These are phyloP conservation scores for Amazona guildingii DNA, from an alignment of 2,113 vertebrate species.

Conservation along the genomic window DNA sequence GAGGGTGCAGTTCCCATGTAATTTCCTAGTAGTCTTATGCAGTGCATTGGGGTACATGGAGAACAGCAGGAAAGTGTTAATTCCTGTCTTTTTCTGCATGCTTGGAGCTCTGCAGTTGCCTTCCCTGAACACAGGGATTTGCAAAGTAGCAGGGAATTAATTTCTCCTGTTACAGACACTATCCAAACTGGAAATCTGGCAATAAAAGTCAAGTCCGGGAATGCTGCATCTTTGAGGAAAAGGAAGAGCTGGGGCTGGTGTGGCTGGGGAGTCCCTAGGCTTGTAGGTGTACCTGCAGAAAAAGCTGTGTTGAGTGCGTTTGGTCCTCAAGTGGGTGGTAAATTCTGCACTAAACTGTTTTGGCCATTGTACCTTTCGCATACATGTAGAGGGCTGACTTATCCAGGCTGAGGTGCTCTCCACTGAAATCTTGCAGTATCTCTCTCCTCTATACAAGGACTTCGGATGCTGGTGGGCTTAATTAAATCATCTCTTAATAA, in stretches of 20 bases:
- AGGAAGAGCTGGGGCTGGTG: background rate
- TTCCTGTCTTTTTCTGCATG: background rate
- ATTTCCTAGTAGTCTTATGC: background rate
- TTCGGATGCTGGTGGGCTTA: background rate
- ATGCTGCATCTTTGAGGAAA: background rate
- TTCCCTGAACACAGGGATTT: background rate
- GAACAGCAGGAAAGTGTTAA: background rate
- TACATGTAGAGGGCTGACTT: fast-evolving
- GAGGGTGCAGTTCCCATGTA: background rate
- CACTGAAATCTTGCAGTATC: background rate
- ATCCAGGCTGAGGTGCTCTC: too few relatives aligned
- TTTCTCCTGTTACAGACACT: background rate
- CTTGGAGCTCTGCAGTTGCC: background rate
- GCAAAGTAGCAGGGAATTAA: background rate
- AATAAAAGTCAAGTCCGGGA: background rate
- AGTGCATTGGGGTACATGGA: background rate
- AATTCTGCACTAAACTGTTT: background rate
- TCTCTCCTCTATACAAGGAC: background rate
- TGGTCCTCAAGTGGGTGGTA: fast-evolving
- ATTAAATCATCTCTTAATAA: background rate
- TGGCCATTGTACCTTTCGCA: background rate
- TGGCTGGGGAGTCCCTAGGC: background rate
- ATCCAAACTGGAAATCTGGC: background rate
- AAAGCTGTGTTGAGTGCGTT: fast-evolving
- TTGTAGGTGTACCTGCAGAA: background rate